These are phyloP conservation scores for Galeruca laticollis DNA, from an alignment of 2,888 invertebrate genomes.

Conservation along the genomic window DNA sequence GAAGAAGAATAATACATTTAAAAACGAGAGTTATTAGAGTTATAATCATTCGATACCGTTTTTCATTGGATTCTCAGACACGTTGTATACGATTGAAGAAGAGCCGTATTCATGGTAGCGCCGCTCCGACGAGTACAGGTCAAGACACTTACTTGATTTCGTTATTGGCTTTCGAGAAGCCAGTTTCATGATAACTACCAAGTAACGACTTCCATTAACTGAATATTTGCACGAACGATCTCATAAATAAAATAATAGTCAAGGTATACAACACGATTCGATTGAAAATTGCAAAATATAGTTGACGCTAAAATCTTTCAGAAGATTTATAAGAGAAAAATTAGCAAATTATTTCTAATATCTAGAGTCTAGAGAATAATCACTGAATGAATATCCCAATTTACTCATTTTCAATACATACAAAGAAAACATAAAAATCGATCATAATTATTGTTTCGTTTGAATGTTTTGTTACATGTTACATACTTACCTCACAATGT, in stretches of 20 bases:
- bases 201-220: constrained; percentile 11
- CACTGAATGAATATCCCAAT: too few species aligned
- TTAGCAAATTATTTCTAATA: too few species aligned
- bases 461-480: too few species aligned
- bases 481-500: too few species aligned
- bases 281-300: not conserved
- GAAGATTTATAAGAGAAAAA: not conserved
- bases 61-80: not conserved
- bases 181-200: constrained; percentile 3
- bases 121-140: constrained; percentile 20
- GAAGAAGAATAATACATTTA: too few species aligned
- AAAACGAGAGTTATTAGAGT: too few species aligned
- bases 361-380: too few species aligned
- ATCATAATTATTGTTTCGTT: too few species aligned
- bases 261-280: constrained; percentile 9
- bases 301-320: not conserved
- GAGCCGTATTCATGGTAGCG: constrained; percentile 23
- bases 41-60: not conserved
- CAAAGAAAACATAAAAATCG: too few species aligned
- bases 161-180: constrained; percentile 11
- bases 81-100: constrained; percentile 3
- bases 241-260: constrained; percentile 3
- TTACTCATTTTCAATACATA: too few species aligned
- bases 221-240: constrained; percentile 13
- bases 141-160: constrained; percentile 15